phyloP scores from a whole-genome alignment of 2,888 invertebrate species.

The Mythimna pallens region DNA sequence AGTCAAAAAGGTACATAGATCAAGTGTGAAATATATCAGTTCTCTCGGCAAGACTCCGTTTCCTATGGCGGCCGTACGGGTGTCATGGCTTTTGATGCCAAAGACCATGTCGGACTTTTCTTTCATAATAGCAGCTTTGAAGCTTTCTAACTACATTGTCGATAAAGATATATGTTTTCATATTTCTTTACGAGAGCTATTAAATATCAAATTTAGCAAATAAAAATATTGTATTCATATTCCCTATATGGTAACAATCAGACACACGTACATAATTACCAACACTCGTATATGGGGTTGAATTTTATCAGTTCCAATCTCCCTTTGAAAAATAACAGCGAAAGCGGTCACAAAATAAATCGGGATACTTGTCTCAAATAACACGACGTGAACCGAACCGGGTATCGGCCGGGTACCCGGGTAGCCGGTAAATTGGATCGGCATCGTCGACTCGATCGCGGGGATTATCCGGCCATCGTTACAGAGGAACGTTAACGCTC shows the following conservation, averaged over 20 bases:
- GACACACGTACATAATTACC: not conserved
- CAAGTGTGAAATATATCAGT: no score
- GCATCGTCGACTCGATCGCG: constrained; percentile 69
- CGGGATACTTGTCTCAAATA: constrained; percentile 65
- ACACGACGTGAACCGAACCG: constrained; percentile 65
- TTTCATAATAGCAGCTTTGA: no score
- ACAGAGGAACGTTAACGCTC: constrained; percentile 69
- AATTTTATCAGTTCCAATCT: constrained; percentile 15
- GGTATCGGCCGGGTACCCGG: constrained; percentile 54
- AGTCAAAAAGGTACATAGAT: no score
- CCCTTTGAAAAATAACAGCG: constrained; percentile 43
- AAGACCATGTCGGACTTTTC: no score
- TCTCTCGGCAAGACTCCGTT: no score
- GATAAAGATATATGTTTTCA: no score
- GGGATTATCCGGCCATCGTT: constrained; percentile 73
- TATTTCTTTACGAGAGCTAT: no score
- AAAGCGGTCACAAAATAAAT: constrained; percentile 61
- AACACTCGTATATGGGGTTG: not conserved
- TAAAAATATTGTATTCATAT: not conserved
- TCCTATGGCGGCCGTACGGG: no score
- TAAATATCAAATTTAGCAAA: no score
- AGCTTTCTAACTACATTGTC: no score
- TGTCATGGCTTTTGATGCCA: no score
- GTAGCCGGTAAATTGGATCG: constrained; percentile 76
- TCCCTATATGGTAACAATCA: not conserved